phyloP scores from a whole-genome alignment of 1,140 invertebrate genomes.

The Ctenoplectra terminalis region DNA sequence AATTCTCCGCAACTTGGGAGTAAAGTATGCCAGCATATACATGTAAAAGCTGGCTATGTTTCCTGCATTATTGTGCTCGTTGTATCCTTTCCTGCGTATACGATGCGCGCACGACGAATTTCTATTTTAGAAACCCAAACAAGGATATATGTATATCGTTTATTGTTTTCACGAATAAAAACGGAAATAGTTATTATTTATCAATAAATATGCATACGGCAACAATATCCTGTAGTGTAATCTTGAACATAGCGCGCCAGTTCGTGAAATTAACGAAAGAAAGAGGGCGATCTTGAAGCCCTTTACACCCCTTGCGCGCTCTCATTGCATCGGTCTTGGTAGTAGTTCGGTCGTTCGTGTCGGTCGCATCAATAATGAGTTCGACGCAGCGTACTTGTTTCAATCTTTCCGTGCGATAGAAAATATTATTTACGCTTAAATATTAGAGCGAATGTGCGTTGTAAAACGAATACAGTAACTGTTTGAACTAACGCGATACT shows the following conservation, averaged over 20 bases:
- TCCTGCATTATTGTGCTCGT: too few species aligned
- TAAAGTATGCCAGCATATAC: too few species aligned
- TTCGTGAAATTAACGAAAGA: neutral
- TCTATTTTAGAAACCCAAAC: too few species aligned
- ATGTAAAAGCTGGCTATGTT: too few species aligned
- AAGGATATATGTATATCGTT: too few species aligned
- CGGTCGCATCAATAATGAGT: slow-evolving; percentile 2
- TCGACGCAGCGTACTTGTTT: too few species aligned
- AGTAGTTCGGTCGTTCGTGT: neutral
- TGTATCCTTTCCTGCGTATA: too few species aligned
- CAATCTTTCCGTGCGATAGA: neutral
- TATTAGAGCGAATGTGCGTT: neutral
- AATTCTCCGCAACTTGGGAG: too few species aligned
- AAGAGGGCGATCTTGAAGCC: slow-evolving; percentile 39
- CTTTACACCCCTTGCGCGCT: slow-evolving; percentile 23
- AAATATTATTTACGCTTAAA: neutral
- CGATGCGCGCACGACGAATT: too few species aligned
- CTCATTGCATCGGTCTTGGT: slow-evolving; percentile 16
- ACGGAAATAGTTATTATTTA: too few species aligned
- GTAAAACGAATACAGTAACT: neutral
- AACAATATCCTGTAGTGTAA: neutral
- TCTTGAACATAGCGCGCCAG: neutral
- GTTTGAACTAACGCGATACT: neutral
- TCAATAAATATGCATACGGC: too few species aligned
- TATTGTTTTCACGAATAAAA: too few species aligned